Evolutionary conservation across 2,113 vertebrate species (phyloP), one percentile per base, ranked within the genome.

Genomic region (Phoenicopterus ruber): DNA sequence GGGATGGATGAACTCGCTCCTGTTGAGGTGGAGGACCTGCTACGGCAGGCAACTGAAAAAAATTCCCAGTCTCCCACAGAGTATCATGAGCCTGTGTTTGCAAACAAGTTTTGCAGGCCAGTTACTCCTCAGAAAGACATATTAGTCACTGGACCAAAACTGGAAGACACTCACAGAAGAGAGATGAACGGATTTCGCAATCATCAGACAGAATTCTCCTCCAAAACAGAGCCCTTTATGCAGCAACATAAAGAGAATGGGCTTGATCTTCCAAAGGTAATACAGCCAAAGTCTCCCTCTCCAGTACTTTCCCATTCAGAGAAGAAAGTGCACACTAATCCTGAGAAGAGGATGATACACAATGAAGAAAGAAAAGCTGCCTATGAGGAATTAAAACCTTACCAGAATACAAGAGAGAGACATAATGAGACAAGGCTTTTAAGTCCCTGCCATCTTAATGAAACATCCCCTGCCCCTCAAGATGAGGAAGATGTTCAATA

Each of bases 21-120:
- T 20, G 57, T 98, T 7, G 99, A 99, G 62, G 99, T 99, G 49
- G 99, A 99, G 34, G 99, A 99, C 40, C 98, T 99, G 47, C 97
- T 99, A 62, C 97, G 98, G 74, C 98, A 99, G 96, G 99, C 99
- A 44, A 98, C 98, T 4, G 99, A 99, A 88, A 98, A 98, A 86
- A 98, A 98, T 32, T 96, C 98, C 20, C 97, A 98, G 46, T 97
- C 96, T 47, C 98, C 99, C 36, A 98, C 99, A 12, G 98, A 99
- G 82, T 99, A 99, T 78, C 99, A 99, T 2, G 98, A 98, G 66
- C 99, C 99, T 9, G 99, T 99, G 31, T 99, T 98, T 83, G 99
- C 99, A 62, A 98, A 98, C 71, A 97, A 98, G 2, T 99, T 99
- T 77, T 98, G 97, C 93, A 98, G 96, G 42, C 98, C 98, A 21